A percentile compares a stretch with the other conserved stretches of the same genome.
Evolutionary conservation across 2,797 vertebrate species (phyloP).

Genomic region (Vireo griseus): DNA sequence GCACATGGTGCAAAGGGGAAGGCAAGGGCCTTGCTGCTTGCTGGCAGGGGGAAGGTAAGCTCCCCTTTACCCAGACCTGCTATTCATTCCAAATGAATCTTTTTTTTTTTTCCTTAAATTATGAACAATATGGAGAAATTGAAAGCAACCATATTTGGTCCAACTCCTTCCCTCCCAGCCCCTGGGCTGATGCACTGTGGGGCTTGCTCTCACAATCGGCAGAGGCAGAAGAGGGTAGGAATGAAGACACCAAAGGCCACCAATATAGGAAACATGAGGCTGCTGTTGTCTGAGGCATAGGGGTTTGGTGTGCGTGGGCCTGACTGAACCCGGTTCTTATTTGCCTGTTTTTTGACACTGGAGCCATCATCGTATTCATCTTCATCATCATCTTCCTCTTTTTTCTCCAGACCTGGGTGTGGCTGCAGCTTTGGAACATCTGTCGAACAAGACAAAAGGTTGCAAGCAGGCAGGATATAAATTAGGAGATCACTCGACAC

Average conservation of each 20-base stretch:
- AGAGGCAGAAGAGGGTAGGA: constrained; percentile 99
- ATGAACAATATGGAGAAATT: constrained; percentile 73
- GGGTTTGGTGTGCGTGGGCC: constrained; percentile 96
- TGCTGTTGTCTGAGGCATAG: constrained; percentile 98
- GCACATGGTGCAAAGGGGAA: constrained; percentile 34
- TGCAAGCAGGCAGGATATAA: neutral
- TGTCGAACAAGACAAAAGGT: constrained; percentile 61
- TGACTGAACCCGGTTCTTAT: constrained; percentile 91
- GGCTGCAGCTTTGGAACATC: constrained; percentile 97
- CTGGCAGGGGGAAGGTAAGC: constrained; percentile 51
- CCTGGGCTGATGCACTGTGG: constrained; percentile 50
- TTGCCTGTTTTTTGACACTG: constrained; percentile 80
- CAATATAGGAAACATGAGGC: constrained; percentile 98
- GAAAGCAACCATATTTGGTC: constrained; percentile 58
- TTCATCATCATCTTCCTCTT: constrained; percentile 87
- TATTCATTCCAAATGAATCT: constrained; percentile 55
- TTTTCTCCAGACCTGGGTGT: constrained; percentile 93
- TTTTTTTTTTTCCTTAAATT: constrained; percentile 57
- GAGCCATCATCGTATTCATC: constrained; percentile 88
- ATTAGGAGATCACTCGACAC: neutral
- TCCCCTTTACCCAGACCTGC: constrained; percentile 57
- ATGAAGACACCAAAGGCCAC: constrained; percentile 99
- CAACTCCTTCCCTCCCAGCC: constrained; percentile 66
- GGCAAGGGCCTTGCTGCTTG: constrained; percentile 50
- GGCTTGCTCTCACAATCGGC: constrained; percentile 86